Evolutionary conservation across 2,797 vertebrate genomes (phyloP), one percentile per base, ranked within the genome.

Genomic region (Petrocephalus schoutedeni): DNA sequence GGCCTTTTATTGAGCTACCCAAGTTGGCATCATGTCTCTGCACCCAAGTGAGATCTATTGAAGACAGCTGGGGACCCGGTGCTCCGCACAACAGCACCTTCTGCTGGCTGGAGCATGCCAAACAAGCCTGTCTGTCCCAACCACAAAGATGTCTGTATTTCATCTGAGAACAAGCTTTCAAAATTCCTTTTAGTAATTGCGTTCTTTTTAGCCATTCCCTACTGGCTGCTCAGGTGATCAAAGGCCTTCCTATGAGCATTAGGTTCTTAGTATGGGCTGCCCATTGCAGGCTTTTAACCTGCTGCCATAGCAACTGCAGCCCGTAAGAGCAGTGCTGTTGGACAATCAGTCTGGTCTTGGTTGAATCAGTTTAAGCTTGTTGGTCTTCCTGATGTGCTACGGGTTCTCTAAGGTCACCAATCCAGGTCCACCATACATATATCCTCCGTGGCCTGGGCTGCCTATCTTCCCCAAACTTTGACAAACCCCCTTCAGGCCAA

Each of bases 101-200:
- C 74, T 89, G 89, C 87, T 85, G 88, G 59, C 86, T 89, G 85
- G 89, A 53, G 87, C n/a, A 32, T 21, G 82, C 21, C n/a, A 6
- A 53, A 16, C 51, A 84, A 51, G 51, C 32, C n/a, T 77, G 36
- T 41, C 16, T n/a, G 71, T 45, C 71, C 12, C 82, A 91, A 91
- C 85, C 87, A 91, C 91, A 88, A 89, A 86, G 49, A 83, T 89
- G 89, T 89, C 90, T 92, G 90, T 86, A 88, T 89, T 85, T 89
- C 71, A 91, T 91, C 93, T 92, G 92, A 93, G 88, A 91, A 23
- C 58, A 67, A 21, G 10, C 86, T 41, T 49, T 56, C 28, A 23
- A 7, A 86, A 71, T 19, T 56, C 32, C 56, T 57, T 59, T 85
- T 85, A 71, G 45, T 86, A n/a, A 57, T 58, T 45, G 53, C 23